These are phyloP conservation scores for Prunella himalayana DNA, from an alignment of 2,113 vertebrate genomes.

Conservation along the genomic window DNA sequence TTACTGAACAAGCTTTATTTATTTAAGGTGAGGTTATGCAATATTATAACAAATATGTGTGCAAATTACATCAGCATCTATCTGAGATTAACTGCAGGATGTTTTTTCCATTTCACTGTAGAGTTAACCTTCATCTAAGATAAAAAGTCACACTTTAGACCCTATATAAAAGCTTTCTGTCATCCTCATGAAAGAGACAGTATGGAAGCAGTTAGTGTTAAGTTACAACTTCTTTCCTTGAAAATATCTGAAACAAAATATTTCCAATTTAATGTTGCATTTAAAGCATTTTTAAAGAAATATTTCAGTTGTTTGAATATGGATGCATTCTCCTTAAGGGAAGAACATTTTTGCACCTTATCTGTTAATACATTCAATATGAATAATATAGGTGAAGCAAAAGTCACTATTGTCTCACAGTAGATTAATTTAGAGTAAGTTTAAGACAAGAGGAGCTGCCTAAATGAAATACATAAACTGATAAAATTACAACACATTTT, in stretches of 20 bases:
- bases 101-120: slow-evolving; percentile 2
- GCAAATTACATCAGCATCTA: slow-evolving; percentile 31
- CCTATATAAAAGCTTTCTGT: slow-evolving; percentile 28
- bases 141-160: slow-evolving; percentile 23
- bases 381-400: slow-evolving; percentile 74
- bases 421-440: slow-evolving; percentile 59
- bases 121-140: slow-evolving; percentile 37
- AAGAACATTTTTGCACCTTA: slow-evolving; percentile 72
- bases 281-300: slow-evolving; percentile 53
- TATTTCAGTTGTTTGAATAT: slow-evolving; percentile 50
- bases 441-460: slow-evolving; percentile 54
- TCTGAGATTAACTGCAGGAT: slow-evolving; percentile 42
- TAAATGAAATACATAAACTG: slow-evolving; percentile 57
- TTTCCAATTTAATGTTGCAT: slow-evolving; percentile 20
- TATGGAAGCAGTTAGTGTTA: slow-evolving; percentile 49
- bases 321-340: slow-evolving; percentile 65
- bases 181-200: slow-evolving; percentile 19
- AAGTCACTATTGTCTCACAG: slow-evolving; percentile 50
- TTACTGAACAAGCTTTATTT: background rate
- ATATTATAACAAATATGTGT: background rate
- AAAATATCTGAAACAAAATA: slow-evolving; percentile 2
- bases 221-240: slow-evolving; percentile 3
- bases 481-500: slow-evolving; percentile 58
- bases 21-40: slow-evolving; percentile 41
- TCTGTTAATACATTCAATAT: slow-evolving; percentile 80